A percentile compares a stretch with the other conserved stretches of the same genome.
Conservation (phyloP, 2,113 vertebrate genomes). For the Gnathonemus longibarbis region DNA sequence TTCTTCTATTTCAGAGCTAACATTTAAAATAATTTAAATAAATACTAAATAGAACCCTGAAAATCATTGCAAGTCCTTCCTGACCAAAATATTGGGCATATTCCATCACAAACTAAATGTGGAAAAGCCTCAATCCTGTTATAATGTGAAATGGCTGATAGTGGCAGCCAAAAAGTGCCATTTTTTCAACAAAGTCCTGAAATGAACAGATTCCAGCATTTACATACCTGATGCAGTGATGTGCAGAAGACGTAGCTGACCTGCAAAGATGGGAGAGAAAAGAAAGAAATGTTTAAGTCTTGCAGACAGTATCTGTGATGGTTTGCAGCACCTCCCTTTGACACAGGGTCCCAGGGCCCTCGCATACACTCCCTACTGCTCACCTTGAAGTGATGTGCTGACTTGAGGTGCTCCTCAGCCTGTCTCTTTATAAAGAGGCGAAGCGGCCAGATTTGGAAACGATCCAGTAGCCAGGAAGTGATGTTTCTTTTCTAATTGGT, state of each 20-base stretch:
- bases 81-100: background rate
- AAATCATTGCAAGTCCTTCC: background rate
- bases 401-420: background rate
- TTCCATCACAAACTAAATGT: background rate
- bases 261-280: background rate
- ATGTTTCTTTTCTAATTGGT: background rate
- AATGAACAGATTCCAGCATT: background rate
- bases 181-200: background rate
- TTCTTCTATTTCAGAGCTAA: background rate
- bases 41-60: background rate
- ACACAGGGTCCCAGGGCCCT: background rate
- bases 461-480: background rate
- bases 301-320: background rate
- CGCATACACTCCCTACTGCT: background rate
- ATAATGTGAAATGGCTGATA: background rate
- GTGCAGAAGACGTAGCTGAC: background rate
- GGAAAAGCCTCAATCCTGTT: background rate
- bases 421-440: conserved; percentile 13
- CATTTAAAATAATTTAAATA: background rate
- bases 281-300: background rate
- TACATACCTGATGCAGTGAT: background rate
- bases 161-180: background rate
- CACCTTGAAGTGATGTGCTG: background rate
- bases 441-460: background rate
- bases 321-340: background rate